Base-by-base conservation (phyloP, 2,113 vertebrate genomes). In the Sebastes fasciatus region DNA sequence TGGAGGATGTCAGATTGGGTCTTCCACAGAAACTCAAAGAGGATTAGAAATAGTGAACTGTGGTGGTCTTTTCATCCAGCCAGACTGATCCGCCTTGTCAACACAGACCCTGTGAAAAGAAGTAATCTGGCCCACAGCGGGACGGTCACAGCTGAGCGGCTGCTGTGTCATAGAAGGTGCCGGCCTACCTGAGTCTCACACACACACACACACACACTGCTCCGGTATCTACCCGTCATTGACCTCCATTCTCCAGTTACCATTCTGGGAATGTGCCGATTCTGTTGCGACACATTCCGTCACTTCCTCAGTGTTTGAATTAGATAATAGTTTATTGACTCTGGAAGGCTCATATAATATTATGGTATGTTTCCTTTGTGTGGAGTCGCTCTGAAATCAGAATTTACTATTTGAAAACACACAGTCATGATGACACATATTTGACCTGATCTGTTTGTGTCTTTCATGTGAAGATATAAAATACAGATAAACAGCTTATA, bases 1-100 rank as follows among this genome's bases (percentile, higher is more conserved):
- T 42, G 23, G 64, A 79, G 74, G 74, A 60, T 60, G 55, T 77
- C 61, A 52, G 8, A 67, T 49, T 34, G 6, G 46, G 8, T 64
- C 26, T 43, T 67, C 67, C 45, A 51, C 34, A 68, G 62, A 79
- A 78, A 70, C 40, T 67, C 65, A 73, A 69, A 57, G 65, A 79
- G 74, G 80, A 86, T 83, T 78, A 78, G 68, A 83, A 43, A 82
- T 9, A 49, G 51, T 77, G 75, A 85, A 61, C 21, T 71, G 63
- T 67, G 42, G 66, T 62, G 43, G 34, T 2, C 63, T 82, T 78
- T 79, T 75, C 52, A 76, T 60, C 34, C 58, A 54, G 21, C 17
- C 34, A 10, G 7, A 43, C 77, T 77, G 66, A 87, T 84, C 85
- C 4, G 16, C 51, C 72, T 8, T 80, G 77, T 80, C 58, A 69